Evolutionary conservation across 1,140 invertebrate genomes (phyloP).

Genomic region (Papilio xuthus): DNA sequence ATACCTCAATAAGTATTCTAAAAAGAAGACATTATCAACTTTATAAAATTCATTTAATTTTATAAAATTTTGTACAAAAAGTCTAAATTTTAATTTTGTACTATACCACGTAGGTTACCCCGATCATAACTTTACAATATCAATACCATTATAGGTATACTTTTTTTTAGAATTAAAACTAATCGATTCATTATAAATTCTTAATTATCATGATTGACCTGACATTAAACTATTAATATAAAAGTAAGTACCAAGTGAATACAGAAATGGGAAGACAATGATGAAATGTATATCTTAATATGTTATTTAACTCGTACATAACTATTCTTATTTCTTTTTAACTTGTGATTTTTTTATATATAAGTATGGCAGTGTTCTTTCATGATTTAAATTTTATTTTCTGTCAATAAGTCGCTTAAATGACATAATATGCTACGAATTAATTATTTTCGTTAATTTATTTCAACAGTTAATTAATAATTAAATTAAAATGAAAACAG

Average conservation of each 20-base stretch:
- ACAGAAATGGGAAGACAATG: constrained; percentile 8
- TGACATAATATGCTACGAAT: constrained; percentile 1
- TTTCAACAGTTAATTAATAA: constrained; percentile 7
- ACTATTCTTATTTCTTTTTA: not conserved
- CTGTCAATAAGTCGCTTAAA: not conserved
- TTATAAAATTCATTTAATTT: too few relatives aligned
- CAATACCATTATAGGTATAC: not conserved
- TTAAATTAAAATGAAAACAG: constrained; percentile 25
- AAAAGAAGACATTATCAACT: not conserved
- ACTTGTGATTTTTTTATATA: not conserved
- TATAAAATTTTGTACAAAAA: not conserved
- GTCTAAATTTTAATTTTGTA: not conserved
- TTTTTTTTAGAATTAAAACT: not conserved
- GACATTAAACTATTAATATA: constrained; percentile 1
- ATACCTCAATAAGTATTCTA: not conserved
- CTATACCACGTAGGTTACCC: not conserved
- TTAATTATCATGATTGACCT: not conserved
- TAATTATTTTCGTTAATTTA: constrained; percentile 19
- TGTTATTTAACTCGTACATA: not conserved
- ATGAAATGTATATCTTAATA: not conserved
- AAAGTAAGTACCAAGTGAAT: constrained; percentile 12
- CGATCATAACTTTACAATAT: constrained; percentile 12
- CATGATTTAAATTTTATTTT: not conserved
- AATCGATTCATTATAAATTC: not conserved
- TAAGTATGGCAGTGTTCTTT: not conserved